These are phyloP conservation scores for Platorchestia sp. DNA, from an alignment of 1,140 invertebrate genomes.

Conservation along the genomic window DNA sequence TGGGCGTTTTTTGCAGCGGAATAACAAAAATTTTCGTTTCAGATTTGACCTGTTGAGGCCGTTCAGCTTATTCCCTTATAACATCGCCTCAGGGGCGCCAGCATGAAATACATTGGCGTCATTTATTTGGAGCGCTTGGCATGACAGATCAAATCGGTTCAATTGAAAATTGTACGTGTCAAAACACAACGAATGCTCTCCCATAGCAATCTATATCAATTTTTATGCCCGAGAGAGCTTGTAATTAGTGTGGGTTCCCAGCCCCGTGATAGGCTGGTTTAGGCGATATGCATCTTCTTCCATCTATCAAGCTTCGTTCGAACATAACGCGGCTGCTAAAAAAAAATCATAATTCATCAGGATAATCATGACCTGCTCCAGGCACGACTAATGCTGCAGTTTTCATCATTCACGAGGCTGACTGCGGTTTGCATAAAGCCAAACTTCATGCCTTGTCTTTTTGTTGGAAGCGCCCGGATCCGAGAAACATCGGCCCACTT, in stretches of 20 bases:
- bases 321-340: neutral
- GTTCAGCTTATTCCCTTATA: neutral
- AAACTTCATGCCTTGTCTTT: neutral
- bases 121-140: constrained; percentile 31
- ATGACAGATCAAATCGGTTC: neutral
- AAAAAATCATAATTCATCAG: constrained; percentile 10
- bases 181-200: constrained; percentile 46
- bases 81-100: neutral
- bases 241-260: neutral
- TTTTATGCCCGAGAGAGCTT: neutral
- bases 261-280: neutral
- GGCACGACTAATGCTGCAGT: neutral
- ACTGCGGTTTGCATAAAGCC: neutral
- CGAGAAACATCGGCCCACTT: neutral
- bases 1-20: neutral
- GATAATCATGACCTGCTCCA: neutral
- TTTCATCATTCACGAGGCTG: neutral
- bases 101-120: constrained; percentile 3
- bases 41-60: neutral
- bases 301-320: constrained; percentile 23
- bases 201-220: constrained; percentile 39
- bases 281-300: constrained; percentile 15
- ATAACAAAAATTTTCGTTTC: neutral
- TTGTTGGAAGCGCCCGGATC: neutral
- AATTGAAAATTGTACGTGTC: constrained; percentile 49